Base-by-base conservation (phyloP, 2,888 invertebrate species). In the Drosophila ezoana region DNA sequence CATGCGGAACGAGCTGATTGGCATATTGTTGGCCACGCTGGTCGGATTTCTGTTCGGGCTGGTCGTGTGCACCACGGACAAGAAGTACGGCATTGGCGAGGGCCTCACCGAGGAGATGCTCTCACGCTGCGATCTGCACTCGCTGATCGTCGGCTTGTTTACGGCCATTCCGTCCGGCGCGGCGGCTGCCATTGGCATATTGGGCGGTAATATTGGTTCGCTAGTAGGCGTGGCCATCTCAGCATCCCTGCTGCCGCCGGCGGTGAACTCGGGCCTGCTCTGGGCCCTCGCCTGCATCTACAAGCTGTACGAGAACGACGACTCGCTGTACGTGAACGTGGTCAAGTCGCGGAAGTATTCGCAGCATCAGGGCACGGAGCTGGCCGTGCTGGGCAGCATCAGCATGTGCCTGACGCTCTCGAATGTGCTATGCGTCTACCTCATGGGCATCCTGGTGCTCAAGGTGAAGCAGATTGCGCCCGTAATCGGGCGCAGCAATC, bases 221-320 rank as follows among this genome's bases (percentile, higher is more conserved):
- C 92, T 96, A 8, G 96, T 96, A 0, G 96, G 96, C 4, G 96
- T 96, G 5, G 96, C 96, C 4, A 96, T 97, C 80, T 96, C 96
- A 0, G 96, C 96, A 0, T 96, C 96, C 0, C 91, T 97, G 14
- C 92, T 96, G 62, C 96, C 96, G 0, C 96, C 97, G 3, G 96
- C 96, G 56, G 96, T 96, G 1, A 96, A 97, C 92, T 95, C 96
- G 66, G 95, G 95, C 14, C 90, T 95, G 0, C 91, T 95, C 0
- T 95, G 95, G 95, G 94, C 95, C 0, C 92, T 95, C 90, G 93
- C 95, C 0, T 90, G 93, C 10, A 93, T 94, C 20, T 94, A 94
- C 63, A 92, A 93, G 63, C 73, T 94, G 8, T 93, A 93, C 87
- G 91, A 93, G 71, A 86, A 91, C 69, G 93, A 93, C 65, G 92